Evolutionary conservation across 2,888 invertebrate species (phyloP), one percentile per base, ranked within the genome.

Genomic region (Xylota sylvarum): DNA sequence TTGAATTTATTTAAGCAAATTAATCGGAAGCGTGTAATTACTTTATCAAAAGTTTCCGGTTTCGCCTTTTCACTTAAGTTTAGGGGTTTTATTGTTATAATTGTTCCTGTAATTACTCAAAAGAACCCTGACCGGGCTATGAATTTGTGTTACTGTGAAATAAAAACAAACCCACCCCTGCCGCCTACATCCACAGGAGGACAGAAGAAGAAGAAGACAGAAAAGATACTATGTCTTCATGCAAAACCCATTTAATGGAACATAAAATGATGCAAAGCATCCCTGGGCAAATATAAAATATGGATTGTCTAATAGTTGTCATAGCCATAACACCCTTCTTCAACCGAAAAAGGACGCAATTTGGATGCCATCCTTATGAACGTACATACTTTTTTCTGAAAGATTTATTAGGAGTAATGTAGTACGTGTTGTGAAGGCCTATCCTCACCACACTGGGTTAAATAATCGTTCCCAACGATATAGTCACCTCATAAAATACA

Each of bases 401-500:
- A 65, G 65, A 80, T 72, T 79, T 79, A 79, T 79, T 72, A 64
- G 64, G 46, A 48, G 64, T 48, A 32, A 64, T 50, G 65, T 32
- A 80, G 72, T 56, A 72, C 56, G 58, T 80, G 70, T 56, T 17
- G 40, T 65, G 79, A 73, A 73, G 40, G 56, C 65, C 72, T 50
- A 30, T 48, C 43, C 65, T 55, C 30, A 27, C 56, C 58, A 58
- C 64, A 55, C 37, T 27, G 62, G 46, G 62, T 37, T 62, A 64
- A 72, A 80, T 80, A 80, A 80, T 73, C 64, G 72, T 50, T 58
- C 64, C 40, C 40, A 43, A 37, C 50, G 58, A 80, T 65, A 65
- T 65, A 65, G 58, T 73, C 73, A 80, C 65, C 64, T 80, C 72
- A 73, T 80, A 73, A 80, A 79, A 80, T 58, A 73, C 73, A 80